Evolutionary conservation across 2,888 invertebrate species (phyloP).

Genomic region (Cantharis flavilabris): DNA sequence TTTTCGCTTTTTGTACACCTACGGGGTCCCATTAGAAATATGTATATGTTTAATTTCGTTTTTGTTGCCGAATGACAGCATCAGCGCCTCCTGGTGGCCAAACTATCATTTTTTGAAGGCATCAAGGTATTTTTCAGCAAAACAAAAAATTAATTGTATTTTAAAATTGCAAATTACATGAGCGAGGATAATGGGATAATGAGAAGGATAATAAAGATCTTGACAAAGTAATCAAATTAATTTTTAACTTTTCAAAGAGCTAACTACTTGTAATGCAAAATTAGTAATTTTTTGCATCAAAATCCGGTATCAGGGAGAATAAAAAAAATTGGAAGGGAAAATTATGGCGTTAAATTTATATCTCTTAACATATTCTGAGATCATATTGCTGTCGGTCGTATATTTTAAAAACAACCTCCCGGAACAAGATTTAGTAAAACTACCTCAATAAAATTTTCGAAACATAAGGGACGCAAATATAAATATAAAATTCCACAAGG

Average conservation of each 20-base stretch:
- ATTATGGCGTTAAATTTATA: not conserved
- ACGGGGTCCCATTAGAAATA: too few species aligned
- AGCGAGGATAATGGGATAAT: too few species aligned
- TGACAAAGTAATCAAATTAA: too few species aligned
- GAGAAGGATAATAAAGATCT: too few species aligned
- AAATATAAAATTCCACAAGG: constrained; percentile 28
- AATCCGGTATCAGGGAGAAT: not conserved
- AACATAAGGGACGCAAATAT: constrained; percentile 29
- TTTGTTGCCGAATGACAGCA: too few species aligned
- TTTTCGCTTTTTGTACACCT: not conserved
- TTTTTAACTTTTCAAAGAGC: not conserved
- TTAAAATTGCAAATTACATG: too few species aligned
- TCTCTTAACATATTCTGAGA: constrained; percentile 1
- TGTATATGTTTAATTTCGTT: too few species aligned
- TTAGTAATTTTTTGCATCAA: not conserved
- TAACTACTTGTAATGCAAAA: not conserved
- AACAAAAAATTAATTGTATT: too few species aligned
- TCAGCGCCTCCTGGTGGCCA: too few species aligned
- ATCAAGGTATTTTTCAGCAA: too few species aligned
- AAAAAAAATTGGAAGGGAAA: not conserved
- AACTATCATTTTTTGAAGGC: too few species aligned
- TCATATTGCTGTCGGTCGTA: not conserved
- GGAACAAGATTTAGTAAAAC: constrained; percentile 19
- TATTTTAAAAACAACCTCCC: constrained; percentile 3
- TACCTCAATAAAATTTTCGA: constrained; percentile 24